Base-by-base conservation (phyloP, 1,140 invertebrate genomes). In the Drosophila cardini region DNA sequence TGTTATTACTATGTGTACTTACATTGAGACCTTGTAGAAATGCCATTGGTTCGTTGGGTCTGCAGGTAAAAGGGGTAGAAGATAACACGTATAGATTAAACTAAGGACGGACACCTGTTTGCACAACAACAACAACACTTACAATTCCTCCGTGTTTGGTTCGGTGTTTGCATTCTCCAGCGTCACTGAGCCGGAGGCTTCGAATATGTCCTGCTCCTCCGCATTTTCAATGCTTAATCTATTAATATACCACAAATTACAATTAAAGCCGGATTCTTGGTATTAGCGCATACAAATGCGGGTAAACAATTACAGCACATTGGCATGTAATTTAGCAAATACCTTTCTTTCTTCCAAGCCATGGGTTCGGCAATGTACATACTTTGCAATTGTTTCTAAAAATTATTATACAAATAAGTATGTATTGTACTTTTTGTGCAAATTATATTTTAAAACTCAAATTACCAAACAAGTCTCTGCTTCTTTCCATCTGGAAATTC, bases 11-110 rank as follows among this genome's bases (percentile, higher is more conserved):
- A 15, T 13, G 30, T 10, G 1, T 32, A 87, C 90, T 87, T 55
- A 91, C 90, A 63, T 91, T 81, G 3, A 91, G 48, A 38, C 86
- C 90, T 65, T 91, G 85, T 7, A 91, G 74, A 64, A 71, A 91
- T 34, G 90, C 72, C 76, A 86, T 62, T 1, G 82, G 76, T 18
- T 91, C 90, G 18, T 74, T 74, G 18, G 58, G 56, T 30, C 90
- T 91, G 42, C 9, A 82, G 76, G 38, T 46, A 42, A 36, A 21
- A 4, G 9, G 2, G 58, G 16, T 40, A 36, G 1, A 38, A 50
- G 32, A 48, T 50, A 62, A 62, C 16, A 26, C 2, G 21, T 5
- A 62, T 38, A 26, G 34, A 15, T 16, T 40, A 40, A 15, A 4
- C 13, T 40, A 26, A 42, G 11, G 36, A 34, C n/a, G 26, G 38